Evolutionary conservation across 2,797 vertebrate genomes (phyloP).

Genomic region (Sardinella longiceps): DNA sequence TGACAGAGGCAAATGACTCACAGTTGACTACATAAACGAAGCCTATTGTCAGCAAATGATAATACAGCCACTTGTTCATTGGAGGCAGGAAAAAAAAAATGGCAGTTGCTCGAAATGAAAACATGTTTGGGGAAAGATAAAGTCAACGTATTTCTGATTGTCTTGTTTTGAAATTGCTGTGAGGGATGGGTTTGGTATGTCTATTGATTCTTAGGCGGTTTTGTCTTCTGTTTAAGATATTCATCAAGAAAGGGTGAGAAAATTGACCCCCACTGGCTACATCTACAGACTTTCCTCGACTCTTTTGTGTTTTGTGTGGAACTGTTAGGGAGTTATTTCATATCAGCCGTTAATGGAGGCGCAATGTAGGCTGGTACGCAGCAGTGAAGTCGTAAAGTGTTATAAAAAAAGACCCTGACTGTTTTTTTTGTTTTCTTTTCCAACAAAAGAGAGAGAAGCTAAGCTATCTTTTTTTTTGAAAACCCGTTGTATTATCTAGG

Average conservation of each 20-base stretch:
- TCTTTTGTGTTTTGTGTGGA: not conserved
- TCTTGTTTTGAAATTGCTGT: not conserved
- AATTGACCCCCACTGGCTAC: not conserved
- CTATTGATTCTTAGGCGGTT: not conserved
- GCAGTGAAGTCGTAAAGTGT: not conserved
- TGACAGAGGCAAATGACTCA: slow-evolving; percentile 8
- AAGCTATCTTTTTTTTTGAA: not conserved
- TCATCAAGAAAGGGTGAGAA: not conserved
- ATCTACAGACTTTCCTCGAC: not conserved
- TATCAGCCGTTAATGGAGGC: not conserved
- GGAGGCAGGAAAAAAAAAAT: not conserved
- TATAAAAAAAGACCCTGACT: not conserved
- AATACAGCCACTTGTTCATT: not conserved
- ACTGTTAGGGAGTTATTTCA: not conserved
- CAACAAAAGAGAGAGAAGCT: not conserved
- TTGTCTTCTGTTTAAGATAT: not conserved
- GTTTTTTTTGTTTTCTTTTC: not conserved
- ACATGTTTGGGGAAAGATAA: not conserved
- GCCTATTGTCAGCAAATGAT: slow-evolving; percentile 8
- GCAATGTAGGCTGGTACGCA: not conserved
- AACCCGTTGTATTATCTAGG: not conserved
- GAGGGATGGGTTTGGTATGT: not conserved
- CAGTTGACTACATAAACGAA: slow-evolving; percentile 18
- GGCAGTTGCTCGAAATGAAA: not conserved
- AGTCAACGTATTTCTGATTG: not conserved